Base-by-base conservation (phyloP, 2,113 vertebrate species). In the Meriones unguiculatus region DNA sequence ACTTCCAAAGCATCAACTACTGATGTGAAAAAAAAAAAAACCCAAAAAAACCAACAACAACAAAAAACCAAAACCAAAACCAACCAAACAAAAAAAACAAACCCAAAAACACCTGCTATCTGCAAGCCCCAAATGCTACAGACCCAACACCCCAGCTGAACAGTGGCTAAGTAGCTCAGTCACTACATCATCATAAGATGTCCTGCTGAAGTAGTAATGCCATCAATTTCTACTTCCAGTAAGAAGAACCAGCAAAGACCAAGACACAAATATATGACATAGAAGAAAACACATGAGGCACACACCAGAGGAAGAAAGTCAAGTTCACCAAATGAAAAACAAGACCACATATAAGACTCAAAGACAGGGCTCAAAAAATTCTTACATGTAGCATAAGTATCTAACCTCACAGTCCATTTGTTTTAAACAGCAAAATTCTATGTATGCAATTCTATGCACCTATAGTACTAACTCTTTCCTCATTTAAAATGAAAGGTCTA, bases 361-460 rank as follows among this genome's bases (percentile, higher is more conserved):
- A 85, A 65, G 76, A 94, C 88, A 76, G 93, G 96, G 97, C 96
- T 97, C 94, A 91, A 38, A 89, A 87, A 57, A 75, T 87, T 91
- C n/a, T 70, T 69, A 57, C 6, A 46, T 78, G 50, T 93, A 89
- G 77, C 38, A 52, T 76, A 95, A 69, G 24, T n/a, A 69, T 32
- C 82, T 96, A 93, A 81, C 65, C 75, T 92, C 64, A 93, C 62
- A 75, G 70, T 75, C 95, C 69, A 88, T 38, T 90, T 70, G 52
- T 94, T n/a, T 89, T 94, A 96, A 97, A 72, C 35, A 89, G 50
- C 14, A 89, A 86, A 84, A 84, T 89, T 70, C 24, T 90, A 84
- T 50, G 64, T 92, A 77, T 38, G 28, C 13, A 96, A 85, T 78
- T 89, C 25, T 28, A 91, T 88, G 38, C 28, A 87, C 50, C 20